Conservation (phyloP, 2,888 invertebrate species). For the Cordylochernes scorpioides region DNA sequence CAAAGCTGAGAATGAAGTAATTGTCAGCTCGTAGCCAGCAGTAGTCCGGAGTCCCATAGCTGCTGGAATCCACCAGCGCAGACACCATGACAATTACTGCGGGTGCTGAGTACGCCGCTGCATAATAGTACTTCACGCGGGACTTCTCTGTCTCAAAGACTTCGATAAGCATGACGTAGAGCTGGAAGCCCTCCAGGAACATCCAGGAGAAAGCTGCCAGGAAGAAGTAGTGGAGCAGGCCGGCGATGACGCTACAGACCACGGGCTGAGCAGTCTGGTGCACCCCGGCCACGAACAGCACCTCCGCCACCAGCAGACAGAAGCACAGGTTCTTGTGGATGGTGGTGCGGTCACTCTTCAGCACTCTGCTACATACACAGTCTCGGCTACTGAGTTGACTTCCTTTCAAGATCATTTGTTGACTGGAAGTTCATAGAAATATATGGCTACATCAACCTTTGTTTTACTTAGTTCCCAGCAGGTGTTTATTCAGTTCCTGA, state of each 20-base stretch:
- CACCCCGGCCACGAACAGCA: slow-evolving; percentile 68
- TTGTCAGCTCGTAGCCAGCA: slow-evolving; percentile 65
- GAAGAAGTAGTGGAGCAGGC: slow-evolving; percentile 47
- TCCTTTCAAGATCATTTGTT: too few relatives aligned
- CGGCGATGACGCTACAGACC: slow-evolving; percentile 63
- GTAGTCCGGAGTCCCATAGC: slow-evolving; percentile 51
- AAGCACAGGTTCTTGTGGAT: slow-evolving; percentile 88
- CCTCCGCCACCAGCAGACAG: slow-evolving; percentile 64
- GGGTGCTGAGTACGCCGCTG: slow-evolving; percentile 57
- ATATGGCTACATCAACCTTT: too few relatives aligned
- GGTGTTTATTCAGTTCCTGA: too few relatives aligned
- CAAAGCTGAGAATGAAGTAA: slow-evolving; percentile 74
- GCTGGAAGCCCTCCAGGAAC: slow-evolving; percentile 84
- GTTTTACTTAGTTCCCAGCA: too few relatives aligned
- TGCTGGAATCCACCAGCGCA: slow-evolving; percentile 47
- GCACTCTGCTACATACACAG: too few relatives aligned
- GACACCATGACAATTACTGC: slow-evolving; percentile 51
- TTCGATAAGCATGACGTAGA: slow-evolving; percentile 79
- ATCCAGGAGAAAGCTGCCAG: slow-evolving; percentile 82
- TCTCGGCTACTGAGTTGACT: too few relatives aligned
- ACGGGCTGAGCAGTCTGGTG: slow-evolving; percentile 56
- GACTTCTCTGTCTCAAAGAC: slow-evolving; percentile 74
- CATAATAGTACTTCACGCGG: slow-evolving; percentile 64
- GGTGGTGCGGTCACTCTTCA: slow-evolving; percentile 43
- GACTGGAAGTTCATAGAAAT: too few relatives aligned